These are phyloP conservation scores for Pasiphila rectangulata DNA, from an alignment of 2,888 invertebrate genomes.

Conservation along the genomic window DNA sequence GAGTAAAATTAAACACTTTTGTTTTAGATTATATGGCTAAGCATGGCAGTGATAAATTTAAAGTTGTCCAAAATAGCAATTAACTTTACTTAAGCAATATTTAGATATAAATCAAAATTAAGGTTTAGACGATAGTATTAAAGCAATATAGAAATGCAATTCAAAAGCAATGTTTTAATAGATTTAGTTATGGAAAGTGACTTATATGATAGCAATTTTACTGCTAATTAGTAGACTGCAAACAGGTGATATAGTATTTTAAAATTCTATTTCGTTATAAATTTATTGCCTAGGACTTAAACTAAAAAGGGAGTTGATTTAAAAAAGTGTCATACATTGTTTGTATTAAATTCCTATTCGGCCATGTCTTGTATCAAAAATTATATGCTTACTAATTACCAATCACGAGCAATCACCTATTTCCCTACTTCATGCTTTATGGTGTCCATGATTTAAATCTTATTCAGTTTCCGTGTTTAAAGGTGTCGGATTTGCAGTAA, in stretches of 20 bases:
- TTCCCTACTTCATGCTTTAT: too few species aligned
- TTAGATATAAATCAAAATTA: constrained; percentile 24
- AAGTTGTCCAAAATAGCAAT: constrained; percentile 67
- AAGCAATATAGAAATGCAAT: constrained; percentile 33
- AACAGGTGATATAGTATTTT: constrained; percentile 57
- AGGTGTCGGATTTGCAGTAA: constrained; percentile 23
- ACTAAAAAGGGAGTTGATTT: constrained; percentile 21
- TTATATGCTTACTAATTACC: constrained; percentile 12
- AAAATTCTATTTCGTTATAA: constrained; percentile 41
- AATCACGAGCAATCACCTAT: background rate
- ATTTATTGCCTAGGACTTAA: constrained; percentile 46
- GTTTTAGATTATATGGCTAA: constrained; percentile 23
- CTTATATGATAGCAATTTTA: constrained; percentile 41
- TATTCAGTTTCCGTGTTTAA: background rate
- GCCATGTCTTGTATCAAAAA: constrained; percentile 19
- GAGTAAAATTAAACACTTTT: constrained; percentile 4
- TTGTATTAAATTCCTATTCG: constrained; percentile 17
- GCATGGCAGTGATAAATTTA: constrained; percentile 50
- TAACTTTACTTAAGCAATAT: constrained; percentile 33
- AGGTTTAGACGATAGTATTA: constrained; percentile 45
- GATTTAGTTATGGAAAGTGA: constrained; percentile 47
- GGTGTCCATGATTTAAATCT: background rate
- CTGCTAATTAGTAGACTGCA: constrained; percentile 66
- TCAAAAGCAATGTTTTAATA: constrained; percentile 53
- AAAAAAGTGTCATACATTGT: constrained; percentile 9